A percentile compares a stretch with the other conserved stretches of the same genome.
phyloP scores from a whole-genome alignment of 2,888 invertebrate genomes.

The Eurois occulta region DNA sequence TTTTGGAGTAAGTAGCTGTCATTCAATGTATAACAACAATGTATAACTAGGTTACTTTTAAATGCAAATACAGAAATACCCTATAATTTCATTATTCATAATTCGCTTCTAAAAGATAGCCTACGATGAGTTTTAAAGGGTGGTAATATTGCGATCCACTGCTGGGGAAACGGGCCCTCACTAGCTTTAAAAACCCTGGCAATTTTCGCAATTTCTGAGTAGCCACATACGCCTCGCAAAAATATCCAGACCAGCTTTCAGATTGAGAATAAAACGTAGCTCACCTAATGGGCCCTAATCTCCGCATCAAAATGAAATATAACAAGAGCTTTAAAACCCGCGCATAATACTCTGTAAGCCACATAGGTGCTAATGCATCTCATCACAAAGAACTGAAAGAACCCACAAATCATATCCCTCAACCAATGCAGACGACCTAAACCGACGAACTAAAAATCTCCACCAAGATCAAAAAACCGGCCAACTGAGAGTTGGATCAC shows the following conservation, averaged over 20 bases:
- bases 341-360: conserved; percentile 1
- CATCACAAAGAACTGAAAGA: conserved; percentile 4
- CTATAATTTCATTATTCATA: too few relatives aligned
- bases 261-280: not conserved
- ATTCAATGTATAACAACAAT: not conserved
- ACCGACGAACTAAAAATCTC: conserved; percentile 23
- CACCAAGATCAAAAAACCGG: conserved; percentile 25
- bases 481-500: not conserved
- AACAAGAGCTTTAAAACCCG: not conserved
- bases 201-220: not conserved
- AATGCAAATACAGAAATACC: not conserved
- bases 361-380: conserved; percentile 11
- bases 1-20: not conserved
- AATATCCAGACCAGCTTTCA: not conserved
- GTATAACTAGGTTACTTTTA: not conserved
- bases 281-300: not conserved
- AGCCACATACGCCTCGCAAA: not conserved
- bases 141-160: not conserved
- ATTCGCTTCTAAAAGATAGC: not conserved
- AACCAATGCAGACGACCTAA: conserved; percentile 15
- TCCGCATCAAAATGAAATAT: not conserved
- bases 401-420: conserved; percentile 33
- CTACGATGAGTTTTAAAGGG: not conserved
- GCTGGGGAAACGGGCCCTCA: not conserved
- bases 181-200: not conserved